phyloP scores from a whole-genome alignment of 2,113 vertebrate genomes.

The Pseudorhombus dupliciocellatus region DNA sequence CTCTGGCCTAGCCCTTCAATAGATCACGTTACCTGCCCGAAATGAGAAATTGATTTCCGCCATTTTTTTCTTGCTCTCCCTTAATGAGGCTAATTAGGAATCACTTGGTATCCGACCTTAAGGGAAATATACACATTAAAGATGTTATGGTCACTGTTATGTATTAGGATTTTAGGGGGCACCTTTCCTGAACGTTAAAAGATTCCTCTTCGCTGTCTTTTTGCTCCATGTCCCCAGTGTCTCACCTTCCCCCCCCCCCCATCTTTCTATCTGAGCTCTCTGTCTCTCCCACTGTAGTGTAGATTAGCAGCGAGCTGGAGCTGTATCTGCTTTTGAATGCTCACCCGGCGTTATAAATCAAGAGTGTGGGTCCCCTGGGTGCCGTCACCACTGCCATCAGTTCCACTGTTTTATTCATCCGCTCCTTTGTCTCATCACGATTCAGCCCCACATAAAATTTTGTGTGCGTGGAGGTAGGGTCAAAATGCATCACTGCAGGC shows the following conservation, averaged over 20 bases:
- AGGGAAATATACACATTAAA: slow-evolving; percentile 38
- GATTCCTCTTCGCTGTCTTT: slow-evolving; percentile 18
- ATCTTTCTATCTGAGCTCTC: slow-evolving; percentile 16
- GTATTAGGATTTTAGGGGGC: neutral
- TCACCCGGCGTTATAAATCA: slow-evolving; percentile 71
- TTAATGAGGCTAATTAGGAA: slow-evolving; percentile 71
- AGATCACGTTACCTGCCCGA: slow-evolving; percentile 67
- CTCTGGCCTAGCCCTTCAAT: slow-evolving; percentile 62
- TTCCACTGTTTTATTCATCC: slow-evolving; percentile 77
- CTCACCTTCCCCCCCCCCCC: slow-evolving; percentile 18
- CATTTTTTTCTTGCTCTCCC: slow-evolving; percentile 44
- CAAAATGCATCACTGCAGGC: slow-evolving; percentile 55
- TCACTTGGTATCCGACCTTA: slow-evolving; percentile 48
- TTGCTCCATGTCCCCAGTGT: slow-evolving; percentile 13
- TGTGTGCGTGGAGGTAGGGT: slow-evolving; percentile 42
- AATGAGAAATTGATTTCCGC: slow-evolving; percentile 76
- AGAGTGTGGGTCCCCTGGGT: slow-evolving; percentile 62
- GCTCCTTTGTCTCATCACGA: slow-evolving; percentile 70
- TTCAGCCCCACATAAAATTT: slow-evolving; percentile 63
- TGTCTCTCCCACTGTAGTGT: slow-evolving; percentile 21
- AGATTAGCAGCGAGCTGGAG: slow-evolving; percentile 48
- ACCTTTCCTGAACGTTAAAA: slow-evolving; percentile 3
- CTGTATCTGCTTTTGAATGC: slow-evolving; percentile 63
- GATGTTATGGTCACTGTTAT: slow-evolving; percentile 23
- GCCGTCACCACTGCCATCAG: slow-evolving; percentile 63